Base-by-base conservation (phyloP, 2,113 vertebrate species). In the Astatotilapia flaviijosephi region DNA sequence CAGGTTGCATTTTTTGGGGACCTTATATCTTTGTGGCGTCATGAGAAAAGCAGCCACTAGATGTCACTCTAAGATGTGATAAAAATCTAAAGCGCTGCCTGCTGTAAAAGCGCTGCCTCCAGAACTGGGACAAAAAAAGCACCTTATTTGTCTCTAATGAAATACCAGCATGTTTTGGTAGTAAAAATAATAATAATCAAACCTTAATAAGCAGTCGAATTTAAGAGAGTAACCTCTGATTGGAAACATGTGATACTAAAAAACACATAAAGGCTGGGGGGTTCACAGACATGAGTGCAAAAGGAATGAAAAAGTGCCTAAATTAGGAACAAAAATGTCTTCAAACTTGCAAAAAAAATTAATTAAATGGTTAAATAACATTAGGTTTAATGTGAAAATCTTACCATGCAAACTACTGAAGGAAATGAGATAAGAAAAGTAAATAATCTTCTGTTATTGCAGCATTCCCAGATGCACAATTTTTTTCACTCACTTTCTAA, bases 61-160 rank as follows among this genome's bases (percentile, higher is more conserved):
- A 95, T 96, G 96, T 94, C 95, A 92, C 82, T 96, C 90, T 89
- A 95, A 96, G 91, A 92, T 14, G 58, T 77, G 88, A 88, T 88
- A 94, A 93, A 79, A 86, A 86, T 83, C 86, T 53, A 51, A 79
- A 81, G 9, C 49, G 4, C 2, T 7, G 26, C 40, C 15, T 80
- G 28, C 58, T 84, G 56, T 77, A 33, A 26, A 23, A 15, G 65
- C 2, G 7, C 4, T n/a, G 6, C 45, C 23, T 70, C 7, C 13
- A 40, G 73, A 77, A 13, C 10, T 51, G 26, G 45, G 73, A 19
- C 26, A 51, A 51, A 51, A 26, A 26, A 77, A 26, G 14, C 4
- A 17, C 54, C 28, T 33, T 19, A 42, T 47, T 56, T 80, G 19
- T 14, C 75, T 19, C 65, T 9, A 6, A 40, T 75, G 5, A 83